These are phyloP conservation scores for Lasioglossum marginatum DNA, from an alignment of 2,888 invertebrate genomes.

Conservation along the genomic window DNA sequence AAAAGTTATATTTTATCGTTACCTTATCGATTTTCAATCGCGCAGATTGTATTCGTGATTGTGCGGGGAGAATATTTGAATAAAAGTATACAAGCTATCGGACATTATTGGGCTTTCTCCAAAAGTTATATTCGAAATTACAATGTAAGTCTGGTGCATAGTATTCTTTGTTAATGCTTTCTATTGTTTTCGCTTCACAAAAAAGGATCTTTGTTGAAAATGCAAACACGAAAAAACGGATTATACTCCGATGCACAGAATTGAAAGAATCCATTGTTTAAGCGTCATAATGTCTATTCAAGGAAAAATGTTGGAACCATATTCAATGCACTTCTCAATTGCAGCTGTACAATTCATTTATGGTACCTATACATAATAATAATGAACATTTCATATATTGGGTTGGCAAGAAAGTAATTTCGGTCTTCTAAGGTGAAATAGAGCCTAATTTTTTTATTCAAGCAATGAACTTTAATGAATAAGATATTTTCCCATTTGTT, in stretches of 20 bases:
- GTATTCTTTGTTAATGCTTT: neutral
- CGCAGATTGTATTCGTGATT: neutral
- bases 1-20: slow-evolving; percentile 35
- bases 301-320: neutral
- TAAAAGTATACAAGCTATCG: neutral
- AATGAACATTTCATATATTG: neutral
- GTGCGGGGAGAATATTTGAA: neutral
- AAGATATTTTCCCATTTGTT: too few species aligned
- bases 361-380: neutral
- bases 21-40: slow-evolving; percentile 51
- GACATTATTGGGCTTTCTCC: neutral
- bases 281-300: neutral
- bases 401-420: too few species aligned
- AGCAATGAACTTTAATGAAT: too few species aligned
- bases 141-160: neutral
- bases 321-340: slow-evolving; percentile 1
- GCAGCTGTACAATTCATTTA: neutral
- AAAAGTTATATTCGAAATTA: neutral
- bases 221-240: slow-evolving; percentile 13
- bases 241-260: neutral
- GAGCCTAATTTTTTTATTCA: too few species aligned
- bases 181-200: neutral
- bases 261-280: slow-evolving; percentile 31
- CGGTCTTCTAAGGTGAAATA: too few species aligned
- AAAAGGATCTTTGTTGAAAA: slow-evolving; percentile 27